Evolutionary conservation across 2,113 vertebrate genomes (phyloP).

Genomic region (Felis chaus): DNA sequence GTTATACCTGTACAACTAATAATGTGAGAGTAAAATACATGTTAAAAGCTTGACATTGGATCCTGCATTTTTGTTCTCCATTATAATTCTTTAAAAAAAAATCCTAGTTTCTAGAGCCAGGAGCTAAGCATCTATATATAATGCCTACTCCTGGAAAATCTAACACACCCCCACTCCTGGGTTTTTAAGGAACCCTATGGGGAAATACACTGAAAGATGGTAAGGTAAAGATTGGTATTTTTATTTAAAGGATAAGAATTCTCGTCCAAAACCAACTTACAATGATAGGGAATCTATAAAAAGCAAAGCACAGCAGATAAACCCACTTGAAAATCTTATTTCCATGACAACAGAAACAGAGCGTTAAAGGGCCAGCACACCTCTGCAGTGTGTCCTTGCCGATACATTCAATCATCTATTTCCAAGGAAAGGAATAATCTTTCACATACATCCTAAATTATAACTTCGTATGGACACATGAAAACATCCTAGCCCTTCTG

Average conservation of each 20-base stretch:
- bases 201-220: slow-evolving; percentile 47
- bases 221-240: slow-evolving; percentile 61
- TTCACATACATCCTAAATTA: background rate
- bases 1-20: background rate
- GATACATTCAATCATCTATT: background rate
- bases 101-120: background rate
- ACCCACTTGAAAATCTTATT: slow-evolving; percentile 80
- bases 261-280: slow-evolving; percentile 78
- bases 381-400: slow-evolving; percentile 66
- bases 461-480: background rate
- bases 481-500: background rate
- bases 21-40: background rate
- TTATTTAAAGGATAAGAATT: slow-evolving; percentile 66
- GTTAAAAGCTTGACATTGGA: background rate
- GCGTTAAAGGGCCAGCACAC: slow-evolving; percentile 77
- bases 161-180: background rate
- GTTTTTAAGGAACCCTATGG: slow-evolving; percentile 60
- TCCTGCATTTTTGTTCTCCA: background rate
- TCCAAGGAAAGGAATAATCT: background rate
- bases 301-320: slow-evolving; percentile 82
- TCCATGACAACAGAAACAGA: slow-evolving; percentile 86
- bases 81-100: background rate
- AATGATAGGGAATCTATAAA: slow-evolving; percentile 80
- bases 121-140: background rate
- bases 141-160: background rate